These are phyloP conservation scores for Andrena marginata DNA, from an alignment of 2,888 invertebrate genomes.

Conservation along the genomic window DNA sequence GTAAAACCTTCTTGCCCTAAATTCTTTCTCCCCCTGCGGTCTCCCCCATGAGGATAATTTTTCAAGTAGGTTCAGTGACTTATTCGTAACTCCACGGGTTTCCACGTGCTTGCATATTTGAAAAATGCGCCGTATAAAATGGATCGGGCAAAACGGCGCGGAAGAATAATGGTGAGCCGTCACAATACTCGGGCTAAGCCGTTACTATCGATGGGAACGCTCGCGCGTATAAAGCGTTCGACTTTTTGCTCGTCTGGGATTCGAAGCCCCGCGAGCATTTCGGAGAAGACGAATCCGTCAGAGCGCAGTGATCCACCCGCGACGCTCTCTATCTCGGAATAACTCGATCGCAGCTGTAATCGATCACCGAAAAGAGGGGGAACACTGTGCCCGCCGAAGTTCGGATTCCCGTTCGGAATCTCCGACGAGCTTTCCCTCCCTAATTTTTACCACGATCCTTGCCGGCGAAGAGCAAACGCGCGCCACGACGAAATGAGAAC, in stretches of 20 bases:
- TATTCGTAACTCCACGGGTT: constrained; percentile 55
- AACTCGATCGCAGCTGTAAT: not conserved
- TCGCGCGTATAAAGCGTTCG: constrained; percentile 38
- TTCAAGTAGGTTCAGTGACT: constrained; percentile 41
- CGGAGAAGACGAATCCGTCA: constrained; percentile 39
- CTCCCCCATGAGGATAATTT: constrained; percentile 25
- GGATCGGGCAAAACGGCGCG: constrained; percentile 51
- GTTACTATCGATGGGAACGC: constrained; percentile 57
- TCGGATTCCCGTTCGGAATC: not conserved
- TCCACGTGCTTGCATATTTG: constrained; percentile 49
- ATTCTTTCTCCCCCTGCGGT: not conserved
- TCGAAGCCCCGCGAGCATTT: constrained; percentile 10
- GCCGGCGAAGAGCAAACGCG: not conserved
- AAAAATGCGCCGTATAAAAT: constrained; percentile 59
- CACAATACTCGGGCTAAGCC: constrained; percentile 62
- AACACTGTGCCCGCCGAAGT: not conserved
- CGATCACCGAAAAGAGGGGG: not conserved
- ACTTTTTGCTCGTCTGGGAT: constrained; percentile 41
- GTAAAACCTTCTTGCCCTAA: constrained; percentile 10
- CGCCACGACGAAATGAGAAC: constrained; percentile 3
- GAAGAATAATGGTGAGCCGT: constrained; percentile 64
- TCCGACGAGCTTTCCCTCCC: not conserved
- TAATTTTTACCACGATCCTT: constrained; percentile 21
- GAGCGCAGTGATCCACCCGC: not conserved
- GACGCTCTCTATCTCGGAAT: not conserved